These are phyloP conservation scores for Rostratula benghalensis DNA, from an alignment of 2,113 vertebrate species.

Conservation along the genomic window DNA sequence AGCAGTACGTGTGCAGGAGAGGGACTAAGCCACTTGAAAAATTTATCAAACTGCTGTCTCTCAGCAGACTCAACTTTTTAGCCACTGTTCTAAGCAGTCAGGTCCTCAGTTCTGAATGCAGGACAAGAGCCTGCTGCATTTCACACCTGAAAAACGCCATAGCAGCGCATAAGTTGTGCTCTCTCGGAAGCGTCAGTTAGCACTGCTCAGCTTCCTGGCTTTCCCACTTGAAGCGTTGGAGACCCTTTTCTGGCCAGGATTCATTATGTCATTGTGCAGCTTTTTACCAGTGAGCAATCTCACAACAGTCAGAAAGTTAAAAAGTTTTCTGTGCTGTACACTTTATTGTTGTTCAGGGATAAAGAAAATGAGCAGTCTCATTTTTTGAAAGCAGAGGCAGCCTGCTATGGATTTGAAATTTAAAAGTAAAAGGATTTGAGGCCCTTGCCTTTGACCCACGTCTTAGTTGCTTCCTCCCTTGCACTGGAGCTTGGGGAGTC, in stretches of 20 bases:
- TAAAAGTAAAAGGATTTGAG: not conserved
- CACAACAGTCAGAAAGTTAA: not conserved
- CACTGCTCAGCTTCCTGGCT: not conserved
- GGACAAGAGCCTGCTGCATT: not conserved
- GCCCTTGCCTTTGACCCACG: not conserved
- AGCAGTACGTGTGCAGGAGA: not conserved
- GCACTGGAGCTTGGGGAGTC: not conserved
- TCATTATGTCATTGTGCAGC: not conserved
- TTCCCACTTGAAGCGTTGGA: not conserved
- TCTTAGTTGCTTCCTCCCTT: not conserved
- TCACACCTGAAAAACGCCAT: not conserved
- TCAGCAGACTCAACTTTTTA: not conserved
- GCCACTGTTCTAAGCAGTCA: not conserved
- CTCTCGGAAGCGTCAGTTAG: not conserved
- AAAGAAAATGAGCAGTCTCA: not conserved
- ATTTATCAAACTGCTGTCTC: not conserved
- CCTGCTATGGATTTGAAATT: not conserved
- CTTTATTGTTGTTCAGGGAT: not conserved
- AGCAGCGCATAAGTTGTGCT: not conserved
- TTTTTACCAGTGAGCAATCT: not conserved
- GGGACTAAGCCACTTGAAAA: not conserved
- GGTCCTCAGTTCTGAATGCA: not conserved
- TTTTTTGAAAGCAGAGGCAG: not conserved
- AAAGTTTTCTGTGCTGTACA: not conserved
- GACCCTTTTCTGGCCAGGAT: not conserved